Percentiles rank a stretch among this genome's conserved stretches.
Conservation (phyloP, 2,113 vertebrate genomes). For the Pseudorectes ferrugineus region DNA sequence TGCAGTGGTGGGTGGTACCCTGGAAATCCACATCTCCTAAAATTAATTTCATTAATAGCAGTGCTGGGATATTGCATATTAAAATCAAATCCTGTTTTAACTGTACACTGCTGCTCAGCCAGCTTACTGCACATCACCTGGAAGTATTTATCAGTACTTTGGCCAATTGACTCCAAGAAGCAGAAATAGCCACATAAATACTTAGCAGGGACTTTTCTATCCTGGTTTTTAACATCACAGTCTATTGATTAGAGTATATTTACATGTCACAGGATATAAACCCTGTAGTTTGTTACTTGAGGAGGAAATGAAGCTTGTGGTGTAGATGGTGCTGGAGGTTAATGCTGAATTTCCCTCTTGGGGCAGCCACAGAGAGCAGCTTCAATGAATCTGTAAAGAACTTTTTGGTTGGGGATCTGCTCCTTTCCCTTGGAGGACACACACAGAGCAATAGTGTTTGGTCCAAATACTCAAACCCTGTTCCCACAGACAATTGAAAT, state of each 20-base stretch:
- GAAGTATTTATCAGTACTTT: background rate
- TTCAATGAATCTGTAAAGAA: background rate
- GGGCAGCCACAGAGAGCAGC: background rate
- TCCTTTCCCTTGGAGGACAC: background rate
- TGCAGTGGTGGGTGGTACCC: background rate
- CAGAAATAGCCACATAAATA: background rate
- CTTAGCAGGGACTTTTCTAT: background rate
- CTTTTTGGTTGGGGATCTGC: background rate
- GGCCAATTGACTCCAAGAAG: background rate
- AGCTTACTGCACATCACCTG: background rate
- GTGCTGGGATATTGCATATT: background rate
- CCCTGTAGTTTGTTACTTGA: background rate
- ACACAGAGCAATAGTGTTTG: background rate
- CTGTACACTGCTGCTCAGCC: background rate
- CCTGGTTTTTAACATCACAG: background rate
- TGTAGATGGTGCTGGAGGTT: background rate
- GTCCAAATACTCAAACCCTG: background rate
- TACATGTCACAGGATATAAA: background rate
- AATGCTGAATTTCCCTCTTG: background rate
- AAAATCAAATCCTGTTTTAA: background rate
- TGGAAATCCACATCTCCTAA: background rate
- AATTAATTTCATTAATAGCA: background rate
- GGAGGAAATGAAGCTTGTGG: background rate
- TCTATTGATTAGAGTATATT: background rate
- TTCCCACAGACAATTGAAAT: background rate